Conservation (phyloP, 1,140 invertebrate genomes). For the Leptopilina clavipes region DNA sequence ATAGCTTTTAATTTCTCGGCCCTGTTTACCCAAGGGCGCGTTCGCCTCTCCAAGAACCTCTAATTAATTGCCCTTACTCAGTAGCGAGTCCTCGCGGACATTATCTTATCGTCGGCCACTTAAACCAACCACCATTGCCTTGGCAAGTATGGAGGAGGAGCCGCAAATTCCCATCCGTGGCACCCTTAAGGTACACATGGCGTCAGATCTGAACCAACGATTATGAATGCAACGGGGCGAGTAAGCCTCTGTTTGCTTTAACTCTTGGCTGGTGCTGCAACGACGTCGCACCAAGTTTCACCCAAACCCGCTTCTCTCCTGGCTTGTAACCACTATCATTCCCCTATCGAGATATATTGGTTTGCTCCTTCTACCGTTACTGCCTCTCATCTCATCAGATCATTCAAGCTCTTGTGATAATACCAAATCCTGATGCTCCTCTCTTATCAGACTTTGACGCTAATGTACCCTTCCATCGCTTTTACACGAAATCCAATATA, state of each 20-base stretch:
- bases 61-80: slow-evolving; percentile 71
- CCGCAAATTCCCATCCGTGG: slow-evolving; percentile 43
- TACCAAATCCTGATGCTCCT: neutral
- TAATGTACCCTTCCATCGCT: slow-evolving; percentile 2
- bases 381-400: neutral
- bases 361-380: slow-evolving; percentile 22
- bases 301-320: slow-evolving; percentile 8
- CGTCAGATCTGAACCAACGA: slow-evolving; percentile 70
- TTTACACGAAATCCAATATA: slow-evolving; percentile 36
- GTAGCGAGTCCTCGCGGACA: slow-evolving; percentile 59
- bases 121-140: slow-evolving; percentile 63
- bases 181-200: slow-evolving; percentile 59
- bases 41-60: slow-evolving; percentile 60
- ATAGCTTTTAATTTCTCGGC: slow-evolving; percentile 76
- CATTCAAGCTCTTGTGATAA: neutral
- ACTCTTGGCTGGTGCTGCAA: slow-evolving; percentile 39
- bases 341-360: slow-evolving; percentile 33
- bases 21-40: slow-evolving; percentile 69
- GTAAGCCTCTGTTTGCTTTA: slow-evolving; percentile 67
- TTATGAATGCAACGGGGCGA: slow-evolving; percentile 70
- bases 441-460: neutral
- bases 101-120: slow-evolving; percentile 74
- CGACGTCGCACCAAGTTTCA: slow-evolving; percentile 12
- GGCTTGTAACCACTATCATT: slow-evolving; percentile 34
- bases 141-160: slow-evolving; percentile 40